Conservation (phyloP, 64 coral and sea anemone genomes). For the Montipora efflorescens region DNA sequence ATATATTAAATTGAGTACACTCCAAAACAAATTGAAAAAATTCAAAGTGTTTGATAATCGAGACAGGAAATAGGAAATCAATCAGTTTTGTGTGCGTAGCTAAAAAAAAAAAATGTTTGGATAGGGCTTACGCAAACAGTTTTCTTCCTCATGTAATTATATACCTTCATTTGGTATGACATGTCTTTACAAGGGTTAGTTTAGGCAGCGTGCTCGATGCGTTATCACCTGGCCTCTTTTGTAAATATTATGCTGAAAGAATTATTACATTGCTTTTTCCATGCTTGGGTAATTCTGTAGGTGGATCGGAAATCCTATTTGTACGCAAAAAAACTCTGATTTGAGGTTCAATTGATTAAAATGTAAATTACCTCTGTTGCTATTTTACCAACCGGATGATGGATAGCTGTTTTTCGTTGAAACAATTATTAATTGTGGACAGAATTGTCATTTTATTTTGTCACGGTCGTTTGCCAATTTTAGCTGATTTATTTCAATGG, state of each 20-base stretch:
- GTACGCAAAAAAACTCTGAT: background rate
- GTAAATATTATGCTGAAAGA: background rate
- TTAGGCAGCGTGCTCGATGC: background rate
- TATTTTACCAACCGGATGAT: background rate
- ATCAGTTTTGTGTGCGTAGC: background rate
- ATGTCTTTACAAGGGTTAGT: background rate
- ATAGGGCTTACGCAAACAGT: background rate
- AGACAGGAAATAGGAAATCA: background rate
- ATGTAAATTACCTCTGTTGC: background rate
- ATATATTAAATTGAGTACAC: background rate
- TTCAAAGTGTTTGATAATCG: background rate
- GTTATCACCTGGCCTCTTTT: background rate
- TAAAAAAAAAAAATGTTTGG: slow-evolving; percentile 25
- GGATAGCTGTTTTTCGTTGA: background rate
- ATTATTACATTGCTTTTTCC: background rate
- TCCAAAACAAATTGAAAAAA: background rate
- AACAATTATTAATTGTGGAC: slow-evolving; percentile 11
- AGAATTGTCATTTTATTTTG: background rate
- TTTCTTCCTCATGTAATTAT: background rate
- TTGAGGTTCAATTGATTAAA: background rate
- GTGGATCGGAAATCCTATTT: background rate
- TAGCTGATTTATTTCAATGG: background rate
- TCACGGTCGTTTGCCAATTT: background rate
- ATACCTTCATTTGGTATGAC: background rate
- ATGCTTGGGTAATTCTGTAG: background rate